phyloP scores from a whole-genome alignment of 1,140 invertebrate species.

The Diorhabda carinulata region DNA sequence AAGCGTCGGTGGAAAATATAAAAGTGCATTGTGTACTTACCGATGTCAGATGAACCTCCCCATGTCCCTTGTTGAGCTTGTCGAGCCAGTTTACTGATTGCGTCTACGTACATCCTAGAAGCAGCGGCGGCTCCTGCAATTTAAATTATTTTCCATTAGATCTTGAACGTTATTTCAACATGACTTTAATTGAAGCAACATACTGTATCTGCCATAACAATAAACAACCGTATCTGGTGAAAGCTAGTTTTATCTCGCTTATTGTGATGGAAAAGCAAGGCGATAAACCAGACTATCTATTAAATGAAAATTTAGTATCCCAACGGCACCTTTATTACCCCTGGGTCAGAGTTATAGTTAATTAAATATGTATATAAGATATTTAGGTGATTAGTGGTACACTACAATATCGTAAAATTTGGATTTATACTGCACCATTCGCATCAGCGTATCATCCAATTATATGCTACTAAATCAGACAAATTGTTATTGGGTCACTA shows the following conservation, averaged over 20 bases:
- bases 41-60: constrained; percentile 85
- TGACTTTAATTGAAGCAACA: background rate
- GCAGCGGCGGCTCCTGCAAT: constrained; percentile 79
- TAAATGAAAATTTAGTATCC: background rate
- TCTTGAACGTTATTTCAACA: background rate
- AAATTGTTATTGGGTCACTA: constrained; percentile 2
- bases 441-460: background rate
- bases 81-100: constrained; percentile 76
- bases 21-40: constrained; percentile 54
- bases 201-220: no score
- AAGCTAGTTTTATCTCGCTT: background rate
- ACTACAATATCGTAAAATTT: constrained; percentile 1
- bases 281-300: background rate
- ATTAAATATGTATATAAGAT: constrained; percentile 3
- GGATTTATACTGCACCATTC: background rate
- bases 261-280: background rate
- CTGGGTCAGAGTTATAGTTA: constrained; percentile 2
- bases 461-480: background rate
- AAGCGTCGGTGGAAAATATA: constrained; percentile 5
- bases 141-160: background rate
- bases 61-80: constrained; percentile 84
- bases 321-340: background rate
- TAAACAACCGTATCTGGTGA: background rate
- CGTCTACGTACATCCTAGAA: constrained; percentile 80
- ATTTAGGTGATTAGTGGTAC: background rate